Evolutionary conservation across 2,797 vertebrate species (phyloP).

Genomic region (Linurgus olivaceus): DNA sequence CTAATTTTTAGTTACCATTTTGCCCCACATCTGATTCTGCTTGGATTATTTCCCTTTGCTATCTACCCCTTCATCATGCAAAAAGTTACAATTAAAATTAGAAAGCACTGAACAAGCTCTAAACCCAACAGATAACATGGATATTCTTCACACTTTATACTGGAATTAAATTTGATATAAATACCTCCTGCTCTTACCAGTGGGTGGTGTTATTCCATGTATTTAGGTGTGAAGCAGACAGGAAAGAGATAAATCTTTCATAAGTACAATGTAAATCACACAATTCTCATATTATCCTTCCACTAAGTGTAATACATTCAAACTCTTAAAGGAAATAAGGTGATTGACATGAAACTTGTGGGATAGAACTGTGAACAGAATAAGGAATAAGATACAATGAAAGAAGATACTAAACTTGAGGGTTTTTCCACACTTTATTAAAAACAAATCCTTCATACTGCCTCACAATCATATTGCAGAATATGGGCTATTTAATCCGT

Average conservation of each 20-base stretch:
- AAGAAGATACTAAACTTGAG: slow-evolving; percentile 52
- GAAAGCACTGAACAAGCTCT: slow-evolving; percentile 75
- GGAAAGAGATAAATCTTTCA: slow-evolving; percentile 88
- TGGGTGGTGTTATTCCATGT: slow-evolving; percentile 88
- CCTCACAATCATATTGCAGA: slow-evolving; percentile 26
- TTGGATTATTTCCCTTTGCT: slow-evolving; percentile 52
- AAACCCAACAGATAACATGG: slow-evolving; percentile 76
- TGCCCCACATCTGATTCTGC: slow-evolving; percentile 68
- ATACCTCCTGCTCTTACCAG: slow-evolving; percentile 99
- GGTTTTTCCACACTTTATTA: slow-evolving; percentile 60
- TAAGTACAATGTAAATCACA: slow-evolving; percentile 83
- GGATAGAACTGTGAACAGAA: slow-evolving; percentile 28
- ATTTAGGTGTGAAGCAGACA: slow-evolving; percentile 88
- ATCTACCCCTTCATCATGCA: slow-evolving; percentile 77
- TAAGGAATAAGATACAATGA: slow-evolving; percentile 44
- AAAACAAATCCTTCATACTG: slow-evolving; percentile 44
- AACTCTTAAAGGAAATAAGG: slow-evolving; percentile 61
- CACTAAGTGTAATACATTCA: slow-evolving; percentile 67
- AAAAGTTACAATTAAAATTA: slow-evolving; percentile 67
- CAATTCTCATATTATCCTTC: slow-evolving; percentile 74
- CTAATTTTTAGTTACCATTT: slow-evolving; percentile 55
- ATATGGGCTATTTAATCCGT: neutral
- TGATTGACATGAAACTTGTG: slow-evolving; percentile 42
- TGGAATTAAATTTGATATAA: slow-evolving; percentile 82
- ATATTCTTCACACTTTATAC: slow-evolving; percentile 78